A percentile compares a stretch with the other conserved stretches of the same genome.
Evolutionary conservation across 2,113 vertebrate genomes (phyloP).

Genomic region (Cichladusa arquata): DNA sequence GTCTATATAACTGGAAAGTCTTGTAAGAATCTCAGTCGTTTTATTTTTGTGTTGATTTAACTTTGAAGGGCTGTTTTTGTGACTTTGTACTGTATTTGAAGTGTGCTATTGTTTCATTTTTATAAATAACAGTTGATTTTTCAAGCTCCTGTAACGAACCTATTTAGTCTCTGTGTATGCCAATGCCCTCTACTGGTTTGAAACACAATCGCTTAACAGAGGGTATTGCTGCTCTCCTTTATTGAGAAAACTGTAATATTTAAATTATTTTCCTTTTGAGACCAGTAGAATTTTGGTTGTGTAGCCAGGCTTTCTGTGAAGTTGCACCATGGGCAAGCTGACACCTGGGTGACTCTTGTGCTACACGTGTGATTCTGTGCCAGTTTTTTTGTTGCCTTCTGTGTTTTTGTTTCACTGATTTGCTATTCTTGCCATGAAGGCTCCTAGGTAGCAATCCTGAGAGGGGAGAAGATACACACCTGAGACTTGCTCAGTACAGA

Average conservation of each 20-base stretch:
- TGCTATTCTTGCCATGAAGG: accelerated
- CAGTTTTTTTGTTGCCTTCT: background rate
- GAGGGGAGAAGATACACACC: background rate
- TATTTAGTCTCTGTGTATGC: background rate
- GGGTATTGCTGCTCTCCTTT: background rate
- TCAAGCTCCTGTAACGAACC: background rate
- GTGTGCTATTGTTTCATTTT: constrained; percentile 2
- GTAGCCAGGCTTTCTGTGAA: background rate
- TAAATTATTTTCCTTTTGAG: background rate
- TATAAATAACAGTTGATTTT: background rate
- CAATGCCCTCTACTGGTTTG: constrained; percentile 61
- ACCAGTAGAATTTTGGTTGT: background rate
- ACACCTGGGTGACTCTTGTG: background rate
- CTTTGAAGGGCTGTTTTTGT: background rate
- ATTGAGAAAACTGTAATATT: background rate
- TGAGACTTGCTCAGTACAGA: background rate
- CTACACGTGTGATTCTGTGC: accelerated
- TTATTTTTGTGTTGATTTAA: background rate
- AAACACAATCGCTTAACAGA: background rate
- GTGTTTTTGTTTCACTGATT: background rate
- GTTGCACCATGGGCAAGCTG: background rate
- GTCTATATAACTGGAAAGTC: background rate
- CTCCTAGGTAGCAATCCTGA: background rate
- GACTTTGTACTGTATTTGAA: background rate
- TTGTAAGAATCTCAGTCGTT: background rate